Conservation (phyloP, 2,797 vertebrate species). For the Tolypeutes matacus region DNA sequence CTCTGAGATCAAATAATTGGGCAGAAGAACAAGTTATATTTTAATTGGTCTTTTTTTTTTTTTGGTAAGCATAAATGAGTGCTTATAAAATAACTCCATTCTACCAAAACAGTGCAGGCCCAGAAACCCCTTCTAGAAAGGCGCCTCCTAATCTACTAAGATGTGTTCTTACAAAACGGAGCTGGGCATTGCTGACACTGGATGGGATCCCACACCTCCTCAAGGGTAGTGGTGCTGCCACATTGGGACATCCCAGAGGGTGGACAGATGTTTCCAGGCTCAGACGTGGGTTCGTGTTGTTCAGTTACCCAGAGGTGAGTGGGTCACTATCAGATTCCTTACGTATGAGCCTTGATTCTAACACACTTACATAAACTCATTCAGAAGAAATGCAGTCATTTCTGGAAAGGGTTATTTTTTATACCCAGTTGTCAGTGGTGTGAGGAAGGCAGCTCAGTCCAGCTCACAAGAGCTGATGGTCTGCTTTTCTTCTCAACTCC, state of each 20-base stretch:
- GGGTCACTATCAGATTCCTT: not conserved
- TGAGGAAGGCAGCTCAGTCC: not conserved
- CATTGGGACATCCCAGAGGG: not conserved
- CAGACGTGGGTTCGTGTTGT: not conserved
- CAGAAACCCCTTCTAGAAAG: not conserved
- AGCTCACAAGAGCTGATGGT: not conserved
- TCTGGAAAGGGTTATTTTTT: not conserved
- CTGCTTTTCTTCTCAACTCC: no score
- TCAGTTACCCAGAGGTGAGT: not conserved
- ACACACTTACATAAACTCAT: not conserved
- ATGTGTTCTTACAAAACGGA: not conserved
- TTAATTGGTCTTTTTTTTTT: not conserved
- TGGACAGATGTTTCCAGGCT: not conserved
- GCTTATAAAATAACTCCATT: not conserved
- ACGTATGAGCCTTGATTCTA: not conserved
- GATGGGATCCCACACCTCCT: rapidly evolving
- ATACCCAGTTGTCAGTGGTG: not conserved
- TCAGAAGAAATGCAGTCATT: not conserved
- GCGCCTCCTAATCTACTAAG: not conserved
- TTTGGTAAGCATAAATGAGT: not conserved
- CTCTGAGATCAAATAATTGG: not conserved
- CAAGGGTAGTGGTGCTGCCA: not conserved
- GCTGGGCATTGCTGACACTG: not conserved
- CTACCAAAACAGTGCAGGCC: not conserved
- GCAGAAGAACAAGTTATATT: not conserved